Percentiles rank a stretch among this genome's conserved stretches.
Evolutionary conservation across 2,797 vertebrate species (phyloP).

Genomic region (Anguilla marmorata): DNA sequence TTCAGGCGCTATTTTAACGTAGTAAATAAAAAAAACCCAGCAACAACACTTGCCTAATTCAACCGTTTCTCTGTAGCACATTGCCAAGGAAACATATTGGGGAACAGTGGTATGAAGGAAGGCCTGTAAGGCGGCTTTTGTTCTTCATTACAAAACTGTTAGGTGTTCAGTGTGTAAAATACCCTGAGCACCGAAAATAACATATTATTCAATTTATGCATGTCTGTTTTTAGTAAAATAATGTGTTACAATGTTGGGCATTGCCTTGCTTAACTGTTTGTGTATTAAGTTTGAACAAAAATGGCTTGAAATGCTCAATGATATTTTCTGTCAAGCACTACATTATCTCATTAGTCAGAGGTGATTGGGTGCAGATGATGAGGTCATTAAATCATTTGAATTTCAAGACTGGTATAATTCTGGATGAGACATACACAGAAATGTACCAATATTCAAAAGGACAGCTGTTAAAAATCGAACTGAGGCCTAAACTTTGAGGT

Average conservation of each 20-base stretch:
- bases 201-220: background rate
- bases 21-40: background rate
- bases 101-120: background rate
- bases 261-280: background rate
- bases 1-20: slow-evolving; percentile 21
- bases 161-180: background rate
- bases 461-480: background rate
- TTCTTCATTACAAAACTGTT: background rate
- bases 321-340: background rate
- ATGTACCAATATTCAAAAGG: background rate
- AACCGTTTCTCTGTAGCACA: background rate
- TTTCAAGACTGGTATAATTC: background rate
- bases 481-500: background rate
- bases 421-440: background rate
- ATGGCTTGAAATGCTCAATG: background rate
- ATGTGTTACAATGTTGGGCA: background rate
- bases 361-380: background rate
- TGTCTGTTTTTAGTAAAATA: background rate
- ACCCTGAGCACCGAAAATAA: background rate
- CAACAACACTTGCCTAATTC: slow-evolving; percentile 11
- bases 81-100: background rate
- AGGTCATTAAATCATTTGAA: background rate
- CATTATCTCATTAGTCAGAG: background rate
- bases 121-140: background rate
- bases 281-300: background rate